A percentile compares a stretch with the other conserved stretches of the same genome.
phyloP scores from a whole-genome alignment of 2,888 invertebrate species.

The Corythucha ciliata region DNA sequence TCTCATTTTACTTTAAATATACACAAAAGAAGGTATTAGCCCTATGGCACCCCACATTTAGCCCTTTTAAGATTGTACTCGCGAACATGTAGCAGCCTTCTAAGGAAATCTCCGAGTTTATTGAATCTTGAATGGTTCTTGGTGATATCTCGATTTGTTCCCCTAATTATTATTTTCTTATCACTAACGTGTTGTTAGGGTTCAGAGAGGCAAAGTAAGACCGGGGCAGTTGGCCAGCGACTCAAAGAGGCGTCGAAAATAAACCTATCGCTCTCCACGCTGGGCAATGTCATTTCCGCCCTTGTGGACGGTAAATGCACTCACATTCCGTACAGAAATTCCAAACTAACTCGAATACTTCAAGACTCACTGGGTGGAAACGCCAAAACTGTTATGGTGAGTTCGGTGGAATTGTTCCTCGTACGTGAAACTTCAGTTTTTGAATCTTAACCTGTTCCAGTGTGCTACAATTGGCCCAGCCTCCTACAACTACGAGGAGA shows the following conservation, averaged over 20 bases:
- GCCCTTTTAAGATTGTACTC: not conserved
- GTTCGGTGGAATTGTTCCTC: slow-evolving; percentile 26
- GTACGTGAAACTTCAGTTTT: slow-evolving; percentile 5
- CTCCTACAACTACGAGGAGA: slow-evolving; percentile 92
- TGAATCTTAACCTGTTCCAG: too few relatives aligned
- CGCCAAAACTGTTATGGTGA: slow-evolving; percentile 87
- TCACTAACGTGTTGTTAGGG: slow-evolving; percentile 51
- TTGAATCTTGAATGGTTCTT: not conserved
- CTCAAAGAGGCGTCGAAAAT: slow-evolving; percentile 96
- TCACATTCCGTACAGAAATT: slow-evolving; percentile 97
- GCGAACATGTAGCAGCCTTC: not conserved
- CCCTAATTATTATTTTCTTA: not conserved
- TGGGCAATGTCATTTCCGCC: slow-evolving; percentile 97
- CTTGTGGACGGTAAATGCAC: slow-evolving; percentile 94
- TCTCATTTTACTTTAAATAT: not conserved
- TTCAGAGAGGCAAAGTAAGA: slow-evolving; percentile 94
- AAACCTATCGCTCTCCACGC: slow-evolving; percentile 89
- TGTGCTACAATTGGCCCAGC: slow-evolving; percentile 97
- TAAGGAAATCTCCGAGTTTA: not conserved
- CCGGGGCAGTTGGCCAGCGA: slow-evolving; percentile 85
- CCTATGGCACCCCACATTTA: not conserved
- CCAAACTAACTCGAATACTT: slow-evolving; percentile 84
- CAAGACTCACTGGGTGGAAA: slow-evolving; percentile 97
- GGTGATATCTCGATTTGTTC: not conserved
- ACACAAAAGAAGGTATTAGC: too few relatives aligned